Conservation (phyloP, 2,888 invertebrate genomes). For the Tachystola acroxantha region DNA sequence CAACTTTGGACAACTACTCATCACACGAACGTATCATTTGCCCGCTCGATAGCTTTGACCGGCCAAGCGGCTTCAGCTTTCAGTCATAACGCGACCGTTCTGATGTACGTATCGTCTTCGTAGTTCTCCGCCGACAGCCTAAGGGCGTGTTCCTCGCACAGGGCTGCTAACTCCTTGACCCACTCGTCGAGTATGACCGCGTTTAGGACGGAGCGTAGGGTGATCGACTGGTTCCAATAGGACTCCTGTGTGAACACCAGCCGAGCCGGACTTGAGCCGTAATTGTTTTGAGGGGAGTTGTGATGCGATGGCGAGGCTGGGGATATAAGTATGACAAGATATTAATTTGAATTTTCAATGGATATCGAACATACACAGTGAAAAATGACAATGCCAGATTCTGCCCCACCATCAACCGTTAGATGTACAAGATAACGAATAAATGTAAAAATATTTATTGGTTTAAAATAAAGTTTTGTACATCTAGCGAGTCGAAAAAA, state of each 20-base stretch:
- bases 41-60: slow-evolving; percentile 7
- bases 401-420: too few species aligned
- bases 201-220: slow-evolving; percentile 60
- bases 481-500: too few species aligned
- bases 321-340: too few species aligned
- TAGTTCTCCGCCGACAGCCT: slow-evolving; percentile 47
- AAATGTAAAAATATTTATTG: too few species aligned
- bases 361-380: too few species aligned
- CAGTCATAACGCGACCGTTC: slow-evolving; percentile 68
- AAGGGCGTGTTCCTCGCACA: slow-evolving; percentile 95
- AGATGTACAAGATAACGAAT: too few species aligned
- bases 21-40: slow-evolving; percentile 19
- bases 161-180: slow-evolving; percentile 95
- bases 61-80: slow-evolving; percentile 32
- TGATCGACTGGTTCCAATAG: slow-evolving; percentile 68
- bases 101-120: slow-evolving; percentile 55
- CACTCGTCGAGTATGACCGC: slow-evolving; percentile 96
- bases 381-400: too few species aligned
- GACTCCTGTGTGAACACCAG: slow-evolving; percentile 59
- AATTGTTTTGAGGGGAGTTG: slow-evolving; percentile 22
- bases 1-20: too few species aligned
- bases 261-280: slow-evolving; percentile 36
- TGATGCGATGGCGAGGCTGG: slow-evolving; percentile 36
- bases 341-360: too few species aligned
- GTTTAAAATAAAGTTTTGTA: too few species aligned